A percentile compares a stretch with the other conserved stretches of the same genome.
These are phyloP conservation scores for Saxidomus purpurata DNA, from an alignment of 1,140 invertebrate species.

Conservation along the genomic window DNA sequence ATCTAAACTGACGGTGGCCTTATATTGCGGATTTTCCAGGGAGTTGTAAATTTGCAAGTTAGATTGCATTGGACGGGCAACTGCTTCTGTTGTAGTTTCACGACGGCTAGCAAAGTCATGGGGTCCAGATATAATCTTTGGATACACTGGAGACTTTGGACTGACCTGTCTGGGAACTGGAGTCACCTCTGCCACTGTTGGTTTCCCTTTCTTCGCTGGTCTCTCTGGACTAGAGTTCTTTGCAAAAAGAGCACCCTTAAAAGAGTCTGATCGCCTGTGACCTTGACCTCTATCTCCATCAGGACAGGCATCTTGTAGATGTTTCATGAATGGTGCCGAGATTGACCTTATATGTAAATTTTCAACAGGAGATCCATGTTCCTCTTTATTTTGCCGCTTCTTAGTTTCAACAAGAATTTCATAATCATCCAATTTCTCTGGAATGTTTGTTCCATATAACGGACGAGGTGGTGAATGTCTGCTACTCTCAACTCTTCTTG, in stretches of 20 bases:
- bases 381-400: conserved; percentile 63
- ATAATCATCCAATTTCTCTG: conserved; percentile 76
- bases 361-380: conserved; percentile 36
- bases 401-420: conserved; percentile 81
- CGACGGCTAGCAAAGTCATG: conserved; percentile 62
- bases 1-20: conserved; percentile 49
- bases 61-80: conserved; percentile 61
- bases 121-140: conserved; percentile 58
- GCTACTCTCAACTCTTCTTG: neutral
- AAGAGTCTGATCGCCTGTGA: conserved; percentile 70
- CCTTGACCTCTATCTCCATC: conserved; percentile 7
- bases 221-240: neutral
- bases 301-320: conserved; percentile 19
- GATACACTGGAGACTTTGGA: conserved; percentile 8
- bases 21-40: conserved; percentile 59
- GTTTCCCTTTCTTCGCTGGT: conserved; percentile 35
- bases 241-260: conserved; percentile 74
- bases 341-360: conserved; percentile 77
- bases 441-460: conserved; percentile 80
- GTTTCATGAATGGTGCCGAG: conserved; percentile 76
- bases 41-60: conserved; percentile 66
- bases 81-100: conserved; percentile 37
- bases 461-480: conserved; percentile 28
- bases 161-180: conserved; percentile 19
- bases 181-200: conserved; percentile 38